These are phyloP conservation scores for Diplosoma virens DNA, from an alignment of 23 tunicate species.

Conservation along the genomic window DNA sequence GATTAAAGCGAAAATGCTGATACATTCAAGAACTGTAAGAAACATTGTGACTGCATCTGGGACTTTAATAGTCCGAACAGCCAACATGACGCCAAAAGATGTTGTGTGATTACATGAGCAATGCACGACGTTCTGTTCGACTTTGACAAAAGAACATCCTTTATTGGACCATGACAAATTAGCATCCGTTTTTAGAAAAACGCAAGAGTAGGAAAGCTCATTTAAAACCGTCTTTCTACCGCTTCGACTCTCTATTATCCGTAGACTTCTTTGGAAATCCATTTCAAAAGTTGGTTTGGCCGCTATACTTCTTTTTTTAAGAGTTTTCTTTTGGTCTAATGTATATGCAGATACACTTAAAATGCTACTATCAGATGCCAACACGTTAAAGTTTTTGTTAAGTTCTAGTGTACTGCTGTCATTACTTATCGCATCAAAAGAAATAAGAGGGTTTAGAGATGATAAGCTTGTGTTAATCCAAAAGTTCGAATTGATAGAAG, in stretches of 20 bases:
- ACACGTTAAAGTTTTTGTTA: background rate
- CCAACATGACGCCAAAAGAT: conserved; percentile 62
- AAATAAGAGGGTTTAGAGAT: too few relatives aligned
- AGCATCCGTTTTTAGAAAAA: background rate
- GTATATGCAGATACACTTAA: background rate
- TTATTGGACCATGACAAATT: conserved; percentile 21
- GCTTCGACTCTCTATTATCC: background rate
- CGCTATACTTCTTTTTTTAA: conserved; percentile 2
- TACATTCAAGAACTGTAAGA: conserved; percentile 26
- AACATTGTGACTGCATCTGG: conserved; percentile 31
- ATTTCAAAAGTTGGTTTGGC: background rate
- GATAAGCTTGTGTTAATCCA: too few relatives aligned
- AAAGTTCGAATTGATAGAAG: background rate
- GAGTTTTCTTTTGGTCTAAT: background rate
- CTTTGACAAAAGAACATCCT: conserved; percentile 21
- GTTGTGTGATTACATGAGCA: conserved; percentile 78
- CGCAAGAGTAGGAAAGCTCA: conserved; percentile 4
- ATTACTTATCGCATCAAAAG: too few relatives aligned
- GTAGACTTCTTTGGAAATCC: background rate
- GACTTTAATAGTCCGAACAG: conserved; percentile 43
- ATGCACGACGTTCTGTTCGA: background rate
- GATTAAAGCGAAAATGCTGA: conserved; percentile 28
- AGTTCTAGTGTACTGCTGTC: conserved; percentile 5
- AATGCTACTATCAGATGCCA: background rate
- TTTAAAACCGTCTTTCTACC: background rate